Evolutionary conservation across 2,797 vertebrate genomes (phyloP).

Genomic region (Naso thynnoides): DNA sequence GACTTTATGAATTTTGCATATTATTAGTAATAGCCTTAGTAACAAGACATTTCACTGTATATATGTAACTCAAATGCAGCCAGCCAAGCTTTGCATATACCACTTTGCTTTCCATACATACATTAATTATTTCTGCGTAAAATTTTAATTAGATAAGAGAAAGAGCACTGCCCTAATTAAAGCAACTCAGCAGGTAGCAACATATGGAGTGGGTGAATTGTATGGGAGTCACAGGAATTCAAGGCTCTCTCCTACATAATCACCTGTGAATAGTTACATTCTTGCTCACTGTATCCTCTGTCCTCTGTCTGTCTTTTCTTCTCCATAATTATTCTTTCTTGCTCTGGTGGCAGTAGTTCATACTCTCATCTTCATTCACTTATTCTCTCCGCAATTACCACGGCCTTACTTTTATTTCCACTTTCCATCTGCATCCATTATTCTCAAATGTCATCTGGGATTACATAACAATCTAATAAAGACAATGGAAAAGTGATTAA

Average conservation of each 20-base stretch:
- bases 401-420: conserved; percentile 38
- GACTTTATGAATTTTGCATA: no score
- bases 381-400: conserved; percentile 34
- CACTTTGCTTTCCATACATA: conserved; percentile 43
- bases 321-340: conserved; percentile 33
- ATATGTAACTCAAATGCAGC: background rate
- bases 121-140: conserved; percentile 56
- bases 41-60: no score
- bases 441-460: conserved; percentile 65
- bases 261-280: conserved; percentile 42
- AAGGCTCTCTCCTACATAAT: conserved; percentile 42
- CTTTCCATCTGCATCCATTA: conserved; percentile 52
- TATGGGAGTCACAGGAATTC: conserved; percentile 49
- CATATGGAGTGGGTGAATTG: conserved; percentile 43
- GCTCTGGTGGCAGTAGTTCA: conserved; percentile 24
- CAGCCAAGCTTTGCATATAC: conserved; percentile 5
- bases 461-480: conserved; percentile 76
- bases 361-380: conserved; percentile 41
- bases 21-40: no score
- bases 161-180: conserved; percentile 63
- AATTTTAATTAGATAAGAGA: conserved; percentile 66
- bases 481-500: conserved; percentile 66
- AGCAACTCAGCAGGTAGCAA: conserved; percentile 47
- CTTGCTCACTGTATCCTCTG: conserved; percentile 16
- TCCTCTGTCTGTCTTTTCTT: conserved; percentile 30